phyloP scores from a whole-genome alignment of 2,888 invertebrate genomes.

The Drosophila stalkeri region DNA sequence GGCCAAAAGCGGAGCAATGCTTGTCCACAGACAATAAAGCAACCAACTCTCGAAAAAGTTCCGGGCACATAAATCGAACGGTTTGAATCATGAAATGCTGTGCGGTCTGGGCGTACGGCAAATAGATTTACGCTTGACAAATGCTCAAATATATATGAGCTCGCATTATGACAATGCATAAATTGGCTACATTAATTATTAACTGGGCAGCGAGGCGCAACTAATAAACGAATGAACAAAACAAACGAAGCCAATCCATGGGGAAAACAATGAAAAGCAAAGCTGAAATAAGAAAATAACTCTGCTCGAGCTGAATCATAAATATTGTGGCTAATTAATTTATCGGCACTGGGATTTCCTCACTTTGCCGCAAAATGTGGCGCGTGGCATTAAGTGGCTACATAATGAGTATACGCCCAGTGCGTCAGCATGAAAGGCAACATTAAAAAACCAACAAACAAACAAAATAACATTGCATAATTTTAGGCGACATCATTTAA shows the following conservation, averaged over 20 bases:
- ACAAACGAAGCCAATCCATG: constrained; percentile 19
- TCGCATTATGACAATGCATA: constrained; percentile 68
- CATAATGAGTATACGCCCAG: constrained; percentile 24
- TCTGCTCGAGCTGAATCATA: constrained; percentile 57
- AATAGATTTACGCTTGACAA: constrained; percentile 59
- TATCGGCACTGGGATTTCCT: constrained; percentile 33
- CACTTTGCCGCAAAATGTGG: constrained; percentile 19
- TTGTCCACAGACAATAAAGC: constrained; percentile 24
- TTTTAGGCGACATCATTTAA: constrained; percentile 19
- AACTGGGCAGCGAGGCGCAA: constrained; percentile 36
- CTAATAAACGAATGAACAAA: constrained; percentile 56
- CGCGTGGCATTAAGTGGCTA: constrained; percentile 25
- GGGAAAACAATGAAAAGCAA: constrained; percentile 17
- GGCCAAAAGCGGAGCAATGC: constrained; percentile 40
- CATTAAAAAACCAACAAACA: background rate
- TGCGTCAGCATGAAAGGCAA: constrained; percentile 8
- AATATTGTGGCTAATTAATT: constrained; percentile 76
- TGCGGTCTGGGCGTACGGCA: constrained; percentile 19
- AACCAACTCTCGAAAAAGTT: constrained; percentile 7
- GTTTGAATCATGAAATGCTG: constrained; percentile 65
- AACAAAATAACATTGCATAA: constrained; percentile 16
- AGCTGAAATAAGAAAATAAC: constrained; percentile 20
- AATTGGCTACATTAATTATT: constrained; percentile 74
- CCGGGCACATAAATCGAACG: constrained; percentile 60
- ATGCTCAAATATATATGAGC: constrained; percentile 52